These are phyloP conservation scores for Silurus aristotelis DNA, from an alignment of 2,797 vertebrate species.

Conservation along the genomic window DNA sequence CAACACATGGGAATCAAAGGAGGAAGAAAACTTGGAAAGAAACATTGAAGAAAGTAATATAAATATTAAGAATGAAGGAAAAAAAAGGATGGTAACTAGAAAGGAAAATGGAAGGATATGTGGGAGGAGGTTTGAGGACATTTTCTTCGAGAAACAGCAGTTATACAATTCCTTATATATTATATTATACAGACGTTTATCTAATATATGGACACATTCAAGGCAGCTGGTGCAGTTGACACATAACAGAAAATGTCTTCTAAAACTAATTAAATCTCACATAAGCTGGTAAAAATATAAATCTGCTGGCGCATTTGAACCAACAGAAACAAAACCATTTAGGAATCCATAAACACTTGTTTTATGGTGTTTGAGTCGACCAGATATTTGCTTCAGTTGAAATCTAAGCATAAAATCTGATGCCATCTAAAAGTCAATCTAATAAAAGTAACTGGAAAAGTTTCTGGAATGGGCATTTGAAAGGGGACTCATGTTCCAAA, in stretches of 20 bases:
- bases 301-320: background rate
- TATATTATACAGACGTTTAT: background rate
- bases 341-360: background rate
- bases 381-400: background rate
- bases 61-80: background rate
- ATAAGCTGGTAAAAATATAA: background rate
- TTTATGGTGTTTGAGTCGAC: background rate
- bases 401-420: background rate
- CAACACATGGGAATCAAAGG: no score
- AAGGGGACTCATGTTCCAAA: background rate
- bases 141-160: background rate
- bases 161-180: background rate
- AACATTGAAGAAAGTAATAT: no score
- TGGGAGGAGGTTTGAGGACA: background rate
- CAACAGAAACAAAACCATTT: background rate
- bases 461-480: background rate
- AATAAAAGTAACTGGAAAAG: background rate
- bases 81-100: background rate
- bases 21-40: background rate
- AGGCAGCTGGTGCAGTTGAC: background rate
- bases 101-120: no score
- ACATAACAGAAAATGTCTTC: background rate
- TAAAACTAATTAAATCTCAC: background rate
- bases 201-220: background rate
- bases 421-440: background rate